Evolutionary conservation across 2,888 invertebrate genomes (phyloP), one percentile per base, ranked within the genome.

Genomic region (Stramonita haemastoma): DNA sequence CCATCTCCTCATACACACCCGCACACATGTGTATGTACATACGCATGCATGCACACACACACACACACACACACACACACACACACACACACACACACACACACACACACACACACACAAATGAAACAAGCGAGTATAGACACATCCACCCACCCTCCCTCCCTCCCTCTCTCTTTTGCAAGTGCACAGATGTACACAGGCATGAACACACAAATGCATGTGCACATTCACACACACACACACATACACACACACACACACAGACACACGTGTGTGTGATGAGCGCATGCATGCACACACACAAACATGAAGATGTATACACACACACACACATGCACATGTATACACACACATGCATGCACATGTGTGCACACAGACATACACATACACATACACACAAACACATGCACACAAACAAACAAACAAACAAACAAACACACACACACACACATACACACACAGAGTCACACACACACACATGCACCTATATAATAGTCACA

Each of bases 241-340:
- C 66, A 66, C 66, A 66, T 13, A 66, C 22, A 73, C 73, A 73
- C 22, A 73, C 26, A 26, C 26, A n/a, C 73, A 73, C 0, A 2
- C 8, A 73, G n/a, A n/a, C n/a, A n/a, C n/a, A n/a, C n/a, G n/a
- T n/a, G n/a, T n/a, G n/a, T n/a, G n/a, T n/a, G n/a, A n/a, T n/a
- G n/a, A n/a, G 19, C 60, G 60, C 60, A 60, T 19, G 60, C 73
- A 73, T 73, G n/a, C 19, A 5, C 66, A 19, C 22, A 22, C 19
- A 66, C 66, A 66, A 0, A 5, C 22, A 66, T n/a, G n/a, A n/a
- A n/a, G n/a, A n/a, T n/a, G n/a, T n/a, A 5, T n/a, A 77, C 77
- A 77, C 77, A 77, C 77, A 77, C 29, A 77, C 29, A n/a, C 77
- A 77, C 29, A n/a, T n/a, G 29, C 77, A 77, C 77, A 77, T n/a